Conservation (phyloP, 2,888 invertebrate species). For the Aphodius sticticus region DNA sequence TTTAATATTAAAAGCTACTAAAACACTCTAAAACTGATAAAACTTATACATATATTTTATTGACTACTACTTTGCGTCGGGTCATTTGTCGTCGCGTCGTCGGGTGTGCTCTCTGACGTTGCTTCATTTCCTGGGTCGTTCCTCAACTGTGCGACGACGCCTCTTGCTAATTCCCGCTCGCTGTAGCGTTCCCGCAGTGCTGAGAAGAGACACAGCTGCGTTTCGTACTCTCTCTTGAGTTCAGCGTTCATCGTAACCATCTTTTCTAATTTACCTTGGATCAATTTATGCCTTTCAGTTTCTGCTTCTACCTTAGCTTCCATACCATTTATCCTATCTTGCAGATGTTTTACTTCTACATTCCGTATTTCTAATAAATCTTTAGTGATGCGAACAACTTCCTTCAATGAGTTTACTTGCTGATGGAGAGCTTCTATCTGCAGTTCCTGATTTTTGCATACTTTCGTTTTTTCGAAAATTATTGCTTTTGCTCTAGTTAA, state of each 20-base stretch:
- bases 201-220: conserved; percentile 77
- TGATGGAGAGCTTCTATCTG: conserved; percentile 76
- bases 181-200: conserved; percentile 58
- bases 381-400: conserved; percentile 83
- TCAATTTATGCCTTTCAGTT: conserved; percentile 73
- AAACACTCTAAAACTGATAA: not conserved
- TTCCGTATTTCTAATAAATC: conserved; percentile 81
- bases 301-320: conserved; percentile 75
- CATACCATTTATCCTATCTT: conserved; percentile 72
- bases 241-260: conserved; percentile 79
- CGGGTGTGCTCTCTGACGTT: not conserved
- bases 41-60: conserved; percentile 1
- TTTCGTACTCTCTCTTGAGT: conserved; percentile 79
- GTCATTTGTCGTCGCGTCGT: not conserved
- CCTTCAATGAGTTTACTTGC: conserved; percentile 80
- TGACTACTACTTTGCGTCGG: not conserved
- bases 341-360: conserved; percentile 78
- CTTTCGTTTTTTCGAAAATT: conserved; percentile 79
- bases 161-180: conserved; percentile 53
- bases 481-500: conserved; percentile 73
- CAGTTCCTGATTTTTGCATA: conserved; percentile 79
- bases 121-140: conserved; percentile 4
- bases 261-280: conserved; percentile 74
- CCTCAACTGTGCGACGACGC: conserved; percentile 24
- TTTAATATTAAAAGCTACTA: not conserved